Evolutionary conservation across 2,113 vertebrate species (phyloP).

Genomic region (Thunnus maccoyii): DNA sequence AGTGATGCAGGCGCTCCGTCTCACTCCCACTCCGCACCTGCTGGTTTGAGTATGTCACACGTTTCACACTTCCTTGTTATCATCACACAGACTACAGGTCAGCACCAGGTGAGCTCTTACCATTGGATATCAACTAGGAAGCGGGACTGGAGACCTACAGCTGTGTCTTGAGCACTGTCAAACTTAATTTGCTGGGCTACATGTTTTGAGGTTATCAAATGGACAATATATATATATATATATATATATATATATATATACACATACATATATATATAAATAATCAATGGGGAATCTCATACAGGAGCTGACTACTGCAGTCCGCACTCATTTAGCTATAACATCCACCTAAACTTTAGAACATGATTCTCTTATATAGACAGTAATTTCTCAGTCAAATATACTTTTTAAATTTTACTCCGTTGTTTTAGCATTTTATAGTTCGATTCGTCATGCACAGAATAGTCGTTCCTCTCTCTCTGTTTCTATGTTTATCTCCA

Average conservation of each 20-base stretch:
- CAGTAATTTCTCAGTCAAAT: constrained; percentile 85
- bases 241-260: constrained; percentile 40
- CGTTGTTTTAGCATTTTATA: constrained; percentile 76
- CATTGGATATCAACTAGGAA: constrained; percentile 62
- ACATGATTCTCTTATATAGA: constrained; percentile 81
- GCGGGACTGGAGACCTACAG: constrained; percentile 44
- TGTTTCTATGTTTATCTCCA: constrained; percentile 60
- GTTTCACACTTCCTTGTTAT: constrained; percentile 55
- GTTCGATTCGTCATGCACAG: constrained; percentile 84
- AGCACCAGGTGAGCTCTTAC: constrained; percentile 71
- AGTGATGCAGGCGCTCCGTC: constrained; percentile 45
- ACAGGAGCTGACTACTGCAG: constrained; percentile 77
- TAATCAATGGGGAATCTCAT: constrained; percentile 71
- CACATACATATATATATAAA: constrained; percentile 21
- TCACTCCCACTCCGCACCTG: constrained; percentile 55
- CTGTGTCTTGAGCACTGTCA: constrained; percentile 64
- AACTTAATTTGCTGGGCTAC: constrained; percentile 77
- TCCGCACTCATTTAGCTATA: constrained; percentile 75
- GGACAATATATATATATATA: constrained; percentile 62
- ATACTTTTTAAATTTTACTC: constrained; percentile 69
- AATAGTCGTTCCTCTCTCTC: constrained; percentile 66
- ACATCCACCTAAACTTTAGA: constrained; percentile 80
- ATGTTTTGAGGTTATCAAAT: constrained; percentile 68
- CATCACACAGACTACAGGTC: constrained; percentile 58
- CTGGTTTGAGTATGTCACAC: constrained; percentile 48